Evolutionary conservation across 2,113 vertebrate genomes (phyloP), one percentile per base, ranked within the genome.

Genomic region (Prionailurus viverrinus): DNA sequence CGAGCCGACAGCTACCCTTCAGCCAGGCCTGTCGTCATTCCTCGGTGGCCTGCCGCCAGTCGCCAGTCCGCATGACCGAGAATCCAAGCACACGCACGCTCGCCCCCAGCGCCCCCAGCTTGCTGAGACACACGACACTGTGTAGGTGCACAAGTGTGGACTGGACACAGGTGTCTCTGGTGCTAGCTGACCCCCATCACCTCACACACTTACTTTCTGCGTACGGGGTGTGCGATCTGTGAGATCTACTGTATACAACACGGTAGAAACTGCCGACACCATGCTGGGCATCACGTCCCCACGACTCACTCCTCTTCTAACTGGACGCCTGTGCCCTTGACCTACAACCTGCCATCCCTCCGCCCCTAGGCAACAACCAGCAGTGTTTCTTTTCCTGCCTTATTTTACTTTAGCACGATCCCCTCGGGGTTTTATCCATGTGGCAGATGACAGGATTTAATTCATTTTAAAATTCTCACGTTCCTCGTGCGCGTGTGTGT

Each of bases 151-250:
- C 2, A 61, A 21, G 58, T 7, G 58, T 23, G 58, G 58, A 0
- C 58, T 19, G 11, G 21, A 74, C 36, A 14, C 12, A 0, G 4
- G 39, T 6, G 12, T 13, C 12, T 13, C 25, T 6, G 12, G 71
- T 1, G 1, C 13, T 0, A 5, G 71, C 23, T 1, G 6, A 27
- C 71, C 36, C 71, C 5, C 36, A 1, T 41, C 39, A 14, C 71
- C 71, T 41, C 71, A 3, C 71, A 13, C 71, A 5, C 36, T 11
- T 23, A 39, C 69, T 23, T 39, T 13, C 0, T 39, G 21, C 1
- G 10, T 71, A 36, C 13, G 36, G 10, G 11, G 36, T 5, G 71
- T 13, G 36, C 1, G 71, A 41, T 23, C 71, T 41, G 4, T 25
- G 11, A 39, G 71, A 12, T 11, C 19, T 13, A 13, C 71, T 74